A percentile compares a stretch with the other conserved stretches of the same genome.
Evolutionary conservation across 2,113 vertebrate species (phyloP).

Genomic region (Aphyosemion australe): DNA sequence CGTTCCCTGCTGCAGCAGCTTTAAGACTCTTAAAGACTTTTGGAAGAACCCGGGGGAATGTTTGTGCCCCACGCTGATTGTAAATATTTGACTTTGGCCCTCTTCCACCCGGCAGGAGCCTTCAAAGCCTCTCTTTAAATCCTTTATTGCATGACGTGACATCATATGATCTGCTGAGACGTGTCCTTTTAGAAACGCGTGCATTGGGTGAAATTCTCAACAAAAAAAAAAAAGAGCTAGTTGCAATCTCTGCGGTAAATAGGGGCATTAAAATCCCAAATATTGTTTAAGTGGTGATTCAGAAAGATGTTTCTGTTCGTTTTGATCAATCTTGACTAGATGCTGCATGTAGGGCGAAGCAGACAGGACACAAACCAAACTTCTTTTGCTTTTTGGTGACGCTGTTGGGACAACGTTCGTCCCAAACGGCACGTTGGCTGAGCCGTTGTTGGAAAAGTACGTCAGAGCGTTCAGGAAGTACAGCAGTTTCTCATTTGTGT

Average conservation of each 20-base stretch:
- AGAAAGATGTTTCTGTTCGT: conserved; percentile 32
- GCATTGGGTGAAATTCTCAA: conserved; percentile 32
- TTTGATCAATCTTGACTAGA: conserved; percentile 45
- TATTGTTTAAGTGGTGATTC: conserved; percentile 37
- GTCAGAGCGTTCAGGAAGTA: not conserved
- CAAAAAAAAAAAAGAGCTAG: conserved; percentile 28
- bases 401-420: conserved; percentile 36
- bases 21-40: conserved; percentile 69
- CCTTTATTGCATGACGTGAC: conserved; percentile 24
- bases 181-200: not conserved
- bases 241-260: conserved; percentile 50
- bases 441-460: conserved; percentile 15
- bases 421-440: conserved; percentile 12
- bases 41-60: conserved; percentile 25
- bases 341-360: conserved; percentile 55
- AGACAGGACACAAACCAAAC: conserved; percentile 54
- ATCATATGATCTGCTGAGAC: conserved; percentile 11
- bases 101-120: conserved; percentile 15
- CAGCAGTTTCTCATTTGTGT: not conserved
- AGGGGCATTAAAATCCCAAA: conserved; percentile 71
- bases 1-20: conserved; percentile 55
- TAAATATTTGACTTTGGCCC: conserved; percentile 1
- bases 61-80: conserved; percentile 11
- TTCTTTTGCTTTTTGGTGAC: conserved; percentile 13
- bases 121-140: conserved; percentile 7